These are phyloP conservation scores for Vanessa tameamea DNA, from an alignment of 1,140 invertebrate genomes.

Conservation along the genomic window DNA sequence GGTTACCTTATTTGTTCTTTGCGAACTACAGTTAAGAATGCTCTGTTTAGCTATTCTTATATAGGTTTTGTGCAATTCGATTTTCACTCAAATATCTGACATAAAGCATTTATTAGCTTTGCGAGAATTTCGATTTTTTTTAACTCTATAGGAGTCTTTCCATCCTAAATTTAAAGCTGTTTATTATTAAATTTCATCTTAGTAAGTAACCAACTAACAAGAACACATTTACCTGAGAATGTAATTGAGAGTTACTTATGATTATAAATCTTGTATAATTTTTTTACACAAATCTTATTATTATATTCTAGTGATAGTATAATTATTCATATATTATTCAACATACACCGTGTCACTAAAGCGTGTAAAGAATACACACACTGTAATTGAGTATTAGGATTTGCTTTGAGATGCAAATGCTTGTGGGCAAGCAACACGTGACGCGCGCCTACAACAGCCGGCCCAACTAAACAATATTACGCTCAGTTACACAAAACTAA, in stretches of 20 bases:
- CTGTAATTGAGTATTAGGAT: constrained; percentile 58
- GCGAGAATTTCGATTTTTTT: no score
- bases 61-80: no score
- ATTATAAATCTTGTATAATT: no score
- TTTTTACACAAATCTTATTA: neutral
- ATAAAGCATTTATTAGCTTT: no score
- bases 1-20: neutral
- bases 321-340: neutral
- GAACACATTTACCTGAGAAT: no score
- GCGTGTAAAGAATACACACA: constrained; percentile 32
- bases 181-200: no score
- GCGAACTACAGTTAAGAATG: neutral
- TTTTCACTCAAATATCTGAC: no score
- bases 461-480: constrained; percentile 34
- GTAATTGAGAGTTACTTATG: neutral
- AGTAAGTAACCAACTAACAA: no score
- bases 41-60: neutral
- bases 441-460: constrained; percentile 19
- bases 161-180: no score
- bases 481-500: constrained; percentile 37
- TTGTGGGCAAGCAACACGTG: constrained; percentile 50
- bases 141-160: no score
- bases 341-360: neutral
- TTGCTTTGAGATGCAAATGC: constrained; percentile 71
- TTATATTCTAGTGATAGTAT: neutral